Evolutionary conservation across 2,888 invertebrate genomes (phyloP).

Genomic region (Unio delphinus): DNA sequence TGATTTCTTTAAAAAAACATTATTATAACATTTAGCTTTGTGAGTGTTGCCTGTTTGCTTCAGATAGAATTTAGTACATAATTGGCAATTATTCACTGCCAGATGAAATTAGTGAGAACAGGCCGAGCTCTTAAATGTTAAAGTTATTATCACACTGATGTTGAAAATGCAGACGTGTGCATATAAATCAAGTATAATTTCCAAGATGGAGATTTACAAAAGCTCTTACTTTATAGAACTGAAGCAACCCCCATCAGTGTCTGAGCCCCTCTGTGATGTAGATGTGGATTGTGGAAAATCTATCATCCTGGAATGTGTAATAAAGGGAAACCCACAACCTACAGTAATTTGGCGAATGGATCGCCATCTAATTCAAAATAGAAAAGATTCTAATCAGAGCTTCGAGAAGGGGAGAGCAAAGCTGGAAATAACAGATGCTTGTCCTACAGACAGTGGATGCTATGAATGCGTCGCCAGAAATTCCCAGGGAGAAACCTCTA

Average conservation of each 20-base stretch:
- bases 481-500: constrained; percentile 42
- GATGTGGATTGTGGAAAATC: constrained; percentile 34
- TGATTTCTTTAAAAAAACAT: too few relatives aligned
- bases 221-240: constrained; percentile 33
- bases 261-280: constrained; percentile 34
- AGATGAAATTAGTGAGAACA: too few relatives aligned
- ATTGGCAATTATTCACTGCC: too few relatives aligned
- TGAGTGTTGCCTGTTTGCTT: too few relatives aligned
- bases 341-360: constrained; percentile 56
- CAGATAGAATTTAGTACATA: too few relatives aligned
- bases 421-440: constrained; percentile 48
- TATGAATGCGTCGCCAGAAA: constrained; percentile 61
- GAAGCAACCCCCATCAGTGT: constrained; percentile 37
- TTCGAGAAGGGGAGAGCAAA: constrained; percentile 45
- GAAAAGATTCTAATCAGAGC: constrained; percentile 52
- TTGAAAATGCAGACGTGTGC: too few relatives aligned
- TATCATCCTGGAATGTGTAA: constrained; percentile 47
- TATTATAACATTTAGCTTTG: too few relatives aligned
- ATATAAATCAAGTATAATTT: too few relatives aligned
- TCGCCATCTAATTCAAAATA: constrained; percentile 48
- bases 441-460: constrained; percentile 47
- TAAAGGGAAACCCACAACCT: constrained; percentile 51
- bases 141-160: too few relatives aligned
- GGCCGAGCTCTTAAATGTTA: too few relatives aligned
- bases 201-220: not conserved